Base-by-base conservation (phyloP, 2,797 vertebrate species). In the Intellagama lesueurii region DNA sequence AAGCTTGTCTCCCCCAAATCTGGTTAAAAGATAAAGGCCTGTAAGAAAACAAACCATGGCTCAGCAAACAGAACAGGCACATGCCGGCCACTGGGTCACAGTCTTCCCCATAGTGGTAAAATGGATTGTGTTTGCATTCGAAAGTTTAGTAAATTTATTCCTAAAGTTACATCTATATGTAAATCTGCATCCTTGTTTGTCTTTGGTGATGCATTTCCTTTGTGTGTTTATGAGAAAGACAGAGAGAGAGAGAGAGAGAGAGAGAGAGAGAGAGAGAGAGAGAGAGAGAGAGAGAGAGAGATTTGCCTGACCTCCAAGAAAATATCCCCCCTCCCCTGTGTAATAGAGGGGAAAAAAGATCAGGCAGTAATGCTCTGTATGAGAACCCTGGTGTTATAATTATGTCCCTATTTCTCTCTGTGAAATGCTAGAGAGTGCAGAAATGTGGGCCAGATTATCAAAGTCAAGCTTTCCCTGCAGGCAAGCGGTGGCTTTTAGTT, bases 391-490 rank as follows among this genome's bases (percentile, higher is more conserved):
- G 24, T 16, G 12, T 35, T 75, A 26, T 30, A 16, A 75, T 26
- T 49, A 85, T 28, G n/a, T 75, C 49, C 64, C 40, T 11, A 35
- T 32, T 88, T 77, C 47, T 68, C 47, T n/a, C 68, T 30, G 24
- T 73, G 86, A 72, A 40, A 80, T 81, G 35, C 22, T 35, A 12
- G 17, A 14, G 49, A 28, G 68, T 22, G 49, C 28, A 40, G 24
- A 66, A 89, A 81, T 66, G n/a, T 86, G 52, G 78, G 70, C 30
- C 76, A 89, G 68, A 73, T 64, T 49, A 81, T 86, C 70, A 75
- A 89, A 86, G 22, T 44, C 35, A 89, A 52, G 30, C 44, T 86
- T 89, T 81, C 40, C 69, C 40, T 80, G 49, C 47, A 89, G 79
- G 49, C 86, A 82, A 28, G 52, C 47, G 44, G 32, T 52, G 19